Evolutionary conservation across 2,888 invertebrate genomes (phyloP).

Genomic region (Sthenelais limicola): DNA sequence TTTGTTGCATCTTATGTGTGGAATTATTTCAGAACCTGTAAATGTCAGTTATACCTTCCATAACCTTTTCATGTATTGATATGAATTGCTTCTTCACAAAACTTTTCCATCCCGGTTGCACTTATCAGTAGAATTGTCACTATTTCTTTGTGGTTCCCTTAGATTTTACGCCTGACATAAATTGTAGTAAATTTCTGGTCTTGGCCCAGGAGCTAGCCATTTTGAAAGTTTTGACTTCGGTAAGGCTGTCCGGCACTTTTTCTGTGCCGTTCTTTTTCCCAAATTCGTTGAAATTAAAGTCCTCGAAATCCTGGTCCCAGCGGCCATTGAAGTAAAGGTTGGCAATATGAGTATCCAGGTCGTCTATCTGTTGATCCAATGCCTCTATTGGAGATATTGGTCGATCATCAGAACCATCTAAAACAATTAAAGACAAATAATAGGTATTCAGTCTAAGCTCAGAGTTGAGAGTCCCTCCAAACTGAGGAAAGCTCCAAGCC

Average conservation of each 20-base stretch:
- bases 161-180: neutral
- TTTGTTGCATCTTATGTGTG: too few species aligned
- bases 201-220: neutral
- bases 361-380: conserved; percentile 25
- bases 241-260: neutral
- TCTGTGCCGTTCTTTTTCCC: neutral
- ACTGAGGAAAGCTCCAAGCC: too few species aligned
- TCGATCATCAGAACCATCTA: neutral
- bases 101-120: too few species aligned
- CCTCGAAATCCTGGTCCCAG: conserved; percentile 17
- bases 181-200: neutral
- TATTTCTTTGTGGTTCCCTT: too few species aligned
- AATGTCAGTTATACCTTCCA: too few species aligned
- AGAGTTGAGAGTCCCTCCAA: too few species aligned
- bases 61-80: too few species aligned
- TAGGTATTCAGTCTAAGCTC: too few species aligned
- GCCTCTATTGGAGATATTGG: conserved; percentile 18
- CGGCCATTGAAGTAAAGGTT: conserved; percentile 21
- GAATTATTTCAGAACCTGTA: too few species aligned
- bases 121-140: too few species aligned
- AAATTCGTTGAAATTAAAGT: conserved; percentile 13
- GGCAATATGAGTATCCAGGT: conserved; percentile 8
- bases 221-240: conserved; percentile 13
- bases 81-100: too few species aligned
- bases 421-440: too few species aligned